These are phyloP conservation scores for Epinotia brunnichana DNA, from an alignment of 2,888 invertebrate species.

Conservation along the genomic window DNA sequence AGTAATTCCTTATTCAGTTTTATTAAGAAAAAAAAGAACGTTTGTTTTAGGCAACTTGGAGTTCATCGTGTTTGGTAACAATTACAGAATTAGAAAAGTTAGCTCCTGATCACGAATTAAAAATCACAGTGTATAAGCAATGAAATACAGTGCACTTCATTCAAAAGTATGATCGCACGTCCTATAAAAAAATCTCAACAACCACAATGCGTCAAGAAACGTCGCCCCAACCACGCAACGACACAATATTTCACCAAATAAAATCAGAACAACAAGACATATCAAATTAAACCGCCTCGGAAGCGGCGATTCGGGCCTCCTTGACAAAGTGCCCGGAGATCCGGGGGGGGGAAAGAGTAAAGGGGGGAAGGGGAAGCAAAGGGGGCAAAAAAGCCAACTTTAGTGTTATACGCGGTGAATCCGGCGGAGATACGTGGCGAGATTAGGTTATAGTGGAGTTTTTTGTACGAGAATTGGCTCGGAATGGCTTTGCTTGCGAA, in stretches of 20 bases:
- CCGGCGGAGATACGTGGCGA: conserved; percentile 37
- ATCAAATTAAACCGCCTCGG: conserved; percentile 40
- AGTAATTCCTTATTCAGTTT: no score
- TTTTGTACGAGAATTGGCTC: conserved; percentile 32
- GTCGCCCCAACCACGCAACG: background rate
- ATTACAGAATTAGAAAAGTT: no score
- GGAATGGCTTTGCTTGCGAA: background rate
- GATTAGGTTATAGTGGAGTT: conserved; percentile 38
- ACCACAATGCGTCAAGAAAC: background rate
- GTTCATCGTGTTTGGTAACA: no score
- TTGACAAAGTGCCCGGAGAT: conserved; percentile 42
- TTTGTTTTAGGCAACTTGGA: no score
- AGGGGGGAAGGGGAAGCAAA: background rate
- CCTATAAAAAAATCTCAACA: background rate
- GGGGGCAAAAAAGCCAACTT: conserved; percentile 38
- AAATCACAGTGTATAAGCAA: no score
- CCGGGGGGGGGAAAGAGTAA: conserved; percentile 7
- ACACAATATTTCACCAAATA: conserved; percentile 40
- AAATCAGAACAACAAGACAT: conserved; percentile 43
- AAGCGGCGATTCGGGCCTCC: conserved; percentile 34
- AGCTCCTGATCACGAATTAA: no score
- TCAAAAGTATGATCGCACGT: no score
- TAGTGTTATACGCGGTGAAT: conserved; percentile 40
- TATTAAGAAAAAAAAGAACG: no score
- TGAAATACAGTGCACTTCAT: no score